Percentiles rank a stretch among this genome's conserved stretches.
Conservation (phyloP, 2,888 invertebrate genomes). For the Eupithecia inturbata region DNA sequence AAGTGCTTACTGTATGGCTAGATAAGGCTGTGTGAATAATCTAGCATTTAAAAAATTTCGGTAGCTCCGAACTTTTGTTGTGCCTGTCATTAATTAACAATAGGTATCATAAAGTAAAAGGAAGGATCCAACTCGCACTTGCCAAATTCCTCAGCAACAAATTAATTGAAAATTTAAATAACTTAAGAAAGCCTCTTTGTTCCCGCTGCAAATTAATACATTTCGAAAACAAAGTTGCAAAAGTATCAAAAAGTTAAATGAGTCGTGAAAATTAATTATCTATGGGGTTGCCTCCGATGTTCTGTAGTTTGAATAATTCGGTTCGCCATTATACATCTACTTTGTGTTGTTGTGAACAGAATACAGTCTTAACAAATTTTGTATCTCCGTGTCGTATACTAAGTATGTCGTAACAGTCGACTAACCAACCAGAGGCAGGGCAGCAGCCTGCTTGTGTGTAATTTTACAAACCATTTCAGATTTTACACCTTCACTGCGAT, state of each 20-base stretch:
- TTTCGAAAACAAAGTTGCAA: conserved; percentile 34
- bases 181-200: conserved; percentile 23
- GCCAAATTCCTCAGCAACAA: conserved; percentile 2
- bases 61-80: background rate
- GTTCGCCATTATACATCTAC: conserved; percentile 4
- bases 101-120: background rate
- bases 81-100: background rate
- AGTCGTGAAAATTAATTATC: conserved; percentile 42
- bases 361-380: background rate
- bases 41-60: background rate
- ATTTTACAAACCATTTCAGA: no score
- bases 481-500: no score
- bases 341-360: background rate
- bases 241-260: conserved; percentile 45
- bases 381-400: background rate
- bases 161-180: conserved; percentile 33
- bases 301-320: conserved; percentile 5
- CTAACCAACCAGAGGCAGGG: no score
- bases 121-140: background rate
- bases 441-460: no score
- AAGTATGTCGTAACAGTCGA: no score
- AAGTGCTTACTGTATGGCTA: background rate
- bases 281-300: conserved; percentile 15
- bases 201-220: conserved; percentile 21
- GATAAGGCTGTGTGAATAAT: background rate